phyloP scores from a whole-genome alignment of 1,140 invertebrate species.

The Wiebesia pumilae region DNA sequence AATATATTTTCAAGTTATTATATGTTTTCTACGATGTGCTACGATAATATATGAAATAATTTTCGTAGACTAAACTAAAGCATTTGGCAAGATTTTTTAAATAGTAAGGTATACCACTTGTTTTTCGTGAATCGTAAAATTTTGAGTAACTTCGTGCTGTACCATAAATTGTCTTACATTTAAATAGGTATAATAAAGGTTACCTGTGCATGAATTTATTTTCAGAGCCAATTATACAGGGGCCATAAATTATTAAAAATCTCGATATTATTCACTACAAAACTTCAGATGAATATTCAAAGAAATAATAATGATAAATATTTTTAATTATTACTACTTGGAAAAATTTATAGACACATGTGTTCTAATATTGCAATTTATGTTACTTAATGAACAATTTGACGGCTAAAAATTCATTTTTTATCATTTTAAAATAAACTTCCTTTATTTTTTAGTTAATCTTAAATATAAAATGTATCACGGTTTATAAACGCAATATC shows the following conservation, averaged over 20 bases:
- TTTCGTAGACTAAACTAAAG: neutral
- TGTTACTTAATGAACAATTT: too few species aligned
- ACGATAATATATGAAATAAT: neutral
- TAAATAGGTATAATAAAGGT: neutral
- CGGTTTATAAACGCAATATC: too few species aligned
- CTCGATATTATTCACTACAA: neutral
- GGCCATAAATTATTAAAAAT: slow-evolving; percentile 1
- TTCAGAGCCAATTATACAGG: neutral
- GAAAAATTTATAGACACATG: too few species aligned
- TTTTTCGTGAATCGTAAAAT: slow-evolving; percentile 3
- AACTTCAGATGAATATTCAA: neutral
- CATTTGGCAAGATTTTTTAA: neutral
- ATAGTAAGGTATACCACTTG: neutral
- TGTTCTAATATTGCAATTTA: too few species aligned
- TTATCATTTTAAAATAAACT: too few species aligned
- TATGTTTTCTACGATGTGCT: neutral
- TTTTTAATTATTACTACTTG: neutral
- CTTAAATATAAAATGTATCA: too few species aligned
- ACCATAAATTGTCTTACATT: neutral
- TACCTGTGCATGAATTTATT: neutral
- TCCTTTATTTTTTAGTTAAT: too few species aligned
- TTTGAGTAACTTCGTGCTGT: neutral
- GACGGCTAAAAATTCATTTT: too few species aligned
- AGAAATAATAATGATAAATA: neutral
- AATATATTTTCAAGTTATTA: too few species aligned